These are phyloP conservation scores for Apomyelois bistriatella DNA, from an alignment of 2,888 invertebrate genomes.

Conservation along the genomic window DNA sequence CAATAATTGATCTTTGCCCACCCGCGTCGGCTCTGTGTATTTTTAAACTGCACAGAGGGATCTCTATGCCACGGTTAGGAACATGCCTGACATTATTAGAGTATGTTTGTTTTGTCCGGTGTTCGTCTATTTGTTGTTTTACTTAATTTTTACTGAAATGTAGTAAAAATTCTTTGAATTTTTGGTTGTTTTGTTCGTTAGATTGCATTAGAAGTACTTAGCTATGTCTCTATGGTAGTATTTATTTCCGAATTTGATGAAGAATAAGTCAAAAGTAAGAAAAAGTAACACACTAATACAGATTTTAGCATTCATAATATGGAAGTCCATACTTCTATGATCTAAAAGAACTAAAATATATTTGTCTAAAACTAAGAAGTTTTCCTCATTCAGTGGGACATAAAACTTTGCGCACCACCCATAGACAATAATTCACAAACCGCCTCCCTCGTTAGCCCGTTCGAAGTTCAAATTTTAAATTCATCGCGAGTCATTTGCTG, in stretches of 20 bases:
- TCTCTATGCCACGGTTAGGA: slow-evolving; percentile 23
- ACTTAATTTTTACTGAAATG: neutral
- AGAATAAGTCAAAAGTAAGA: too few relatives aligned
- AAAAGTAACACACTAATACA: too few relatives aligned
- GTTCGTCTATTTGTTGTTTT: neutral
- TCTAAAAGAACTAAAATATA: too few relatives aligned
- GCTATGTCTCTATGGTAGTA: too few relatives aligned
- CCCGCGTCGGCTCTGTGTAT: slow-evolving; percentile 57
- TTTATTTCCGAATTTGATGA: too few relatives aligned
- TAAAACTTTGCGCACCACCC: too few relatives aligned
- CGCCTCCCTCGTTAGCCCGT: slow-evolving; percentile 67
- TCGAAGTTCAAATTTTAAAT: slow-evolving; percentile 74
- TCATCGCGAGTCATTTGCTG: slow-evolving; percentile 77
- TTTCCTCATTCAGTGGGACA: too few relatives aligned
- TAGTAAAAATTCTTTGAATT: neutral
- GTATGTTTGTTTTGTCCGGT: neutral
- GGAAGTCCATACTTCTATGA: too few relatives aligned
- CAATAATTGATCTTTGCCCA: slow-evolving; percentile 70
- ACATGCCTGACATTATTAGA: slow-evolving; percentile 16
- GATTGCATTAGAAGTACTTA: too few relatives aligned
- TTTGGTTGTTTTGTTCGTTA: too few relatives aligned
- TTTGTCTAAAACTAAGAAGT: too few relatives aligned
- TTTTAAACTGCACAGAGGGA: slow-evolving; percentile 34
- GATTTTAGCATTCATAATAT: too few relatives aligned
- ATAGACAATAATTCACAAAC: slow-evolving; percentile 55